phyloP scores from a whole-genome alignment of 2,113 vertebrate species.

The Mus pahari region DNA sequence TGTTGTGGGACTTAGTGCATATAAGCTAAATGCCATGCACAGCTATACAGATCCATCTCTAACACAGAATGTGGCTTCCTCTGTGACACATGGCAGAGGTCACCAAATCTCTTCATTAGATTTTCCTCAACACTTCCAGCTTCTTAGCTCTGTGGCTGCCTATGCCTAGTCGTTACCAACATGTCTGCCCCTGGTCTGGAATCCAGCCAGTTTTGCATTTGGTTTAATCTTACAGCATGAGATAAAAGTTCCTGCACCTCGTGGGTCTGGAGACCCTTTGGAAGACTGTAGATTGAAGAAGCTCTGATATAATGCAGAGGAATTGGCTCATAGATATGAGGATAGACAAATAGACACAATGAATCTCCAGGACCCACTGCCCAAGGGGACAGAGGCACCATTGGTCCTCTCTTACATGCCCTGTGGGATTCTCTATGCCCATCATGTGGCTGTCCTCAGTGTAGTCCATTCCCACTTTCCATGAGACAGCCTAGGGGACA shows the following conservation, averaged over 20 bases:
- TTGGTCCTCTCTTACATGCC: too few relatives aligned
- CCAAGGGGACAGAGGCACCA: neutral
- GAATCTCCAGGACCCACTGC: neutral
- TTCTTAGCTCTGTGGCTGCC: neutral
- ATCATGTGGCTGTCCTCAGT: neutral
- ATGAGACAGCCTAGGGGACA: neutral
- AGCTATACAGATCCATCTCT: slow-evolving; percentile 80
- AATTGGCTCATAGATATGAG: neutral
- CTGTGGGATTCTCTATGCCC: neutral
- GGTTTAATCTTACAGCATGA: neutral
- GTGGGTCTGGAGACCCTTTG: neutral
- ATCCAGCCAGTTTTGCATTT: neutral
- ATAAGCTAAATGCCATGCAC: slow-evolving; percentile 88
- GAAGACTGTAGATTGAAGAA: neutral
- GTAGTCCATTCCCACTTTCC: neutral
- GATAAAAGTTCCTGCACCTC: neutral
- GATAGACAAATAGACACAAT: neutral
- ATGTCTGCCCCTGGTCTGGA: neutral
- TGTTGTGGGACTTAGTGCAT: slow-evolving; percentile 91
- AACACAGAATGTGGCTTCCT: neutral
- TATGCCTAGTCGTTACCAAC: neutral
- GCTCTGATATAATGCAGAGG: neutral
- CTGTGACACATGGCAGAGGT: neutral
- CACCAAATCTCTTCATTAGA: neutral
- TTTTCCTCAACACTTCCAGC: neutral